Evolutionary conservation across 1,140 invertebrate species (phyloP).

Genomic region (Zaprionus vittiger): DNA sequence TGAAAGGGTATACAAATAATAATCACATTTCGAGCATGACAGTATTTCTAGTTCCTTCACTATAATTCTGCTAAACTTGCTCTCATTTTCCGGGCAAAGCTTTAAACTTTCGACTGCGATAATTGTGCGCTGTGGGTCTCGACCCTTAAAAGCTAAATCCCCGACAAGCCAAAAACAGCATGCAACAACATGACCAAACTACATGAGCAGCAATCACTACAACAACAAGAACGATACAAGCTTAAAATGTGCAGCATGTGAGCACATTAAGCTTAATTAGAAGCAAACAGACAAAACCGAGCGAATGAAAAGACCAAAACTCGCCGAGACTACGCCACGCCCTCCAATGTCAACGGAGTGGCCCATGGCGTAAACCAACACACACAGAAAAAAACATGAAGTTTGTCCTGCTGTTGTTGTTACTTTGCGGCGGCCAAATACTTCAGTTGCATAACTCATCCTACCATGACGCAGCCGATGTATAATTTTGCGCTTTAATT

Average conservation of each 20-base stretch:
- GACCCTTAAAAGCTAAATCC: slow-evolving; percentile 19
- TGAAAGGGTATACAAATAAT: too few relatives aligned
- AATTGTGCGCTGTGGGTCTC: neutral
- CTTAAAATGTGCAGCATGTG: slow-evolving; percentile 48
- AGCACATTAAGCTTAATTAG: slow-evolving; percentile 58
- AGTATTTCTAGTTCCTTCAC: too few relatives aligned
- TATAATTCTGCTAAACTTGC: too few relatives aligned
- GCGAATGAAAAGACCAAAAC: slow-evolving; percentile 48
- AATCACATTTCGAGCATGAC: too few relatives aligned
- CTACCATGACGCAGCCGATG: slow-evolving; percentile 35
- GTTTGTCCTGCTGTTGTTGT: slow-evolving; percentile 15
- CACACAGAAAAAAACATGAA: slow-evolving; percentile 12
- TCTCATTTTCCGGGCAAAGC: too few relatives aligned
- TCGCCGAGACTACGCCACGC: slow-evolving; percentile 7
- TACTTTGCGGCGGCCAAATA: slow-evolving; percentile 41
- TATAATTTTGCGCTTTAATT: slow-evolving; percentile 39
- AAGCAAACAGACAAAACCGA: slow-evolving; percentile 54
- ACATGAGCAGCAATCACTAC: slow-evolving; percentile 25
- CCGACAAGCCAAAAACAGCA: slow-evolving; percentile 45
- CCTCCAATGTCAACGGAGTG: slow-evolving; percentile 9
- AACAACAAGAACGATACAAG: slow-evolving; percentile 29
- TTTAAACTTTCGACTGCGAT: slow-evolving; percentile 20
- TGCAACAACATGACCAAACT: slow-evolving; percentile 36
- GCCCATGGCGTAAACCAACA: neutral
- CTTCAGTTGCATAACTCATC: slow-evolving; percentile 44